phyloP scores from a whole-genome alignment of 2,113 vertebrate genomes.

The Menura novaehollandiae region DNA sequence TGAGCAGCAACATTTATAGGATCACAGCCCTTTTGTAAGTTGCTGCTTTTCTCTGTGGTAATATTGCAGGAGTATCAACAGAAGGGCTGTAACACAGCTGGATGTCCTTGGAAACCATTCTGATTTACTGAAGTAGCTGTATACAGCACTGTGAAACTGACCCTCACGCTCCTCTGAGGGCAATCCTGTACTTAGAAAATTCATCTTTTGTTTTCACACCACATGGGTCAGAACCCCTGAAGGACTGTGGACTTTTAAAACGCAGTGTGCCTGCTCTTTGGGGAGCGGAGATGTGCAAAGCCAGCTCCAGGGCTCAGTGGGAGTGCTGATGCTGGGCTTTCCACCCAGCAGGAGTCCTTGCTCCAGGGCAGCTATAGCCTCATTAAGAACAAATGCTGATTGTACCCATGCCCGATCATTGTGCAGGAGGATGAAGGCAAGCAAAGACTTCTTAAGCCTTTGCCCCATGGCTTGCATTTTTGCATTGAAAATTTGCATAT shows the following conservation, averaged over 20 bases:
- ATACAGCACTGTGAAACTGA: neutral
- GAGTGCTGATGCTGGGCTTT: neutral
- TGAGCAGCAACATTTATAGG: neutral
- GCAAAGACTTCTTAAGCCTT: neutral
- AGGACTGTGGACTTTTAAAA: neutral
- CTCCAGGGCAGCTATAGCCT: neutral
- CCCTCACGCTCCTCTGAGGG: neutral
- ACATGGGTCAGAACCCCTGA: neutral
- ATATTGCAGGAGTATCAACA: neutral
- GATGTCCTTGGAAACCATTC: neutral
- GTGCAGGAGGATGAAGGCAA: neutral
- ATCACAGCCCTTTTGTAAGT: neutral
- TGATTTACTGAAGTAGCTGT: neutral
- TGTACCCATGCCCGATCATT: neutral
- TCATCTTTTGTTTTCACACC: neutral
- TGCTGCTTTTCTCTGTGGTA: neutral
- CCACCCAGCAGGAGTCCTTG: neutral
- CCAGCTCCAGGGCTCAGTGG: neutral
- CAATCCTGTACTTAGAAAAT: neutral
- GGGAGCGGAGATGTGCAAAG: neutral
- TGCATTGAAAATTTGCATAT: neutral
- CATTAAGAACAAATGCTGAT: neutral
- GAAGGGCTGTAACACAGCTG: neutral
- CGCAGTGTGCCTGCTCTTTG: accelerated
- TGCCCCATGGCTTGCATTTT: neutral